Percentiles rank a stretch among this genome's conserved stretches.
Evolutionary conservation across 2,888 invertebrate species (phyloP).

Genomic region (Resseliella maxima): DNA sequence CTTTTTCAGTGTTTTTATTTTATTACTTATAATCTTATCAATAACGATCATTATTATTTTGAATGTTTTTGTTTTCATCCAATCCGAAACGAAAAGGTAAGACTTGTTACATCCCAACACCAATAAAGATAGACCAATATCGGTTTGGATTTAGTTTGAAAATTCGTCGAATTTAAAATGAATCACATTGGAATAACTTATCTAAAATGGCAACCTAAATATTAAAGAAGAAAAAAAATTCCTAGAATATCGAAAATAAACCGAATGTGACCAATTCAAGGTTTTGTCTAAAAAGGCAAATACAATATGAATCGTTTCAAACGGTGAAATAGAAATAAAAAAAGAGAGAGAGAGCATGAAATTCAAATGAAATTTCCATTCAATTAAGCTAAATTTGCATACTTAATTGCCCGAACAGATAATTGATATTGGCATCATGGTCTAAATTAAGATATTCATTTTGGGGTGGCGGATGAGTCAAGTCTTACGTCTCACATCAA

Average conservation of each 20-base stretch:
- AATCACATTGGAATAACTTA: conserved; percentile 6
- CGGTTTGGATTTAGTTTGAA: neutral
- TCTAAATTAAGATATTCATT: neutral
- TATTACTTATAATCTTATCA: neutral
- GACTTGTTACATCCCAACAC: neutral
- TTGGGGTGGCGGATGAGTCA: neutral
- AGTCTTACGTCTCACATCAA: neutral
- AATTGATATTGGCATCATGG: neutral
- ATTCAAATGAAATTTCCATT: neutral
- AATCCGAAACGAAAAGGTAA: neutral
- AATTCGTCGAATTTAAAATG: conserved; percentile 7
- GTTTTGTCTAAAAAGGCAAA: neutral
- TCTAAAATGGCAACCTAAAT: conserved; percentile 3
- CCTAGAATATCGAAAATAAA: neutral
- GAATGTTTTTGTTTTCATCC: neutral
- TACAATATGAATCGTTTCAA: neutral
- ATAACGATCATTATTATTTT: neutral
- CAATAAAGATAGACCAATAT: no score
- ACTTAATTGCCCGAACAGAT: neutral
- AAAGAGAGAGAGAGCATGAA: no score
- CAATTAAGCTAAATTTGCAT: neutral
- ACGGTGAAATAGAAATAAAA: neutral
- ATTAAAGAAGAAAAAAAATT: no score
- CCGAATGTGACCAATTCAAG: neutral
- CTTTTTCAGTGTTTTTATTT: neutral